Evolutionary conservation across 2,113 vertebrate genomes (phyloP).

Genomic region (Phalacrocorax brasilianus): DNA sequence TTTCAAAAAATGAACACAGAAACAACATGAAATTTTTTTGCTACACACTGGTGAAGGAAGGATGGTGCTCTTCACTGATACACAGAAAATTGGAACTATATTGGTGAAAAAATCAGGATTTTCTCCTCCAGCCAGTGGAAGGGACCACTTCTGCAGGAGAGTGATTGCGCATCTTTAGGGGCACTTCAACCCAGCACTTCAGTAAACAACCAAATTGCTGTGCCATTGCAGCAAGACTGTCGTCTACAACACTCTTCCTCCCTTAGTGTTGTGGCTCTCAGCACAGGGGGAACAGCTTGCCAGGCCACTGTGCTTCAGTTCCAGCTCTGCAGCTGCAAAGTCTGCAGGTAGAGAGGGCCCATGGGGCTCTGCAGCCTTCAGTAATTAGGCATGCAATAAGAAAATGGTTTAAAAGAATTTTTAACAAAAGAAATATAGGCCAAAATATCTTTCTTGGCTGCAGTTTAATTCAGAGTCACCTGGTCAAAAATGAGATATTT

Average conservation of each 20-base stretch:
- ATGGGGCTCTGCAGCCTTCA: background rate
- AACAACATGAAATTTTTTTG: background rate
- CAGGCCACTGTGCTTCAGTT: accelerated
- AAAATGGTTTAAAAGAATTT: background rate
- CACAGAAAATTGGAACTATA: background rate
- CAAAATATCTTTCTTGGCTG: background rate
- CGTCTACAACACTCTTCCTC: background rate
- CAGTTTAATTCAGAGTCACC: background rate
- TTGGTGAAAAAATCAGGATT: background rate
- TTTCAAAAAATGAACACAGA: background rate
- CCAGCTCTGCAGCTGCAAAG: background rate
- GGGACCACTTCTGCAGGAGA: background rate
- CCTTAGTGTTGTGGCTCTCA: background rate
- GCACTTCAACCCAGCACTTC: background rate
- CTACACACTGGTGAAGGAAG: background rate
- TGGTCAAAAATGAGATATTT: slow-evolving; percentile 57
- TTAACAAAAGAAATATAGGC: background rate
- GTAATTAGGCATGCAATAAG: background rate
- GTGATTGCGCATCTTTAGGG: background rate
- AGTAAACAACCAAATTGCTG: background rate
- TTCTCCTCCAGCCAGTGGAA: background rate
- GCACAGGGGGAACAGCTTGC: background rate
- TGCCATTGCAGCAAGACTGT: background rate
- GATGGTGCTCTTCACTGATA: background rate
- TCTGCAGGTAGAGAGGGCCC: background rate